Conservation (phyloP, 2,888 invertebrate species). For the Junonia oenone region DNA sequence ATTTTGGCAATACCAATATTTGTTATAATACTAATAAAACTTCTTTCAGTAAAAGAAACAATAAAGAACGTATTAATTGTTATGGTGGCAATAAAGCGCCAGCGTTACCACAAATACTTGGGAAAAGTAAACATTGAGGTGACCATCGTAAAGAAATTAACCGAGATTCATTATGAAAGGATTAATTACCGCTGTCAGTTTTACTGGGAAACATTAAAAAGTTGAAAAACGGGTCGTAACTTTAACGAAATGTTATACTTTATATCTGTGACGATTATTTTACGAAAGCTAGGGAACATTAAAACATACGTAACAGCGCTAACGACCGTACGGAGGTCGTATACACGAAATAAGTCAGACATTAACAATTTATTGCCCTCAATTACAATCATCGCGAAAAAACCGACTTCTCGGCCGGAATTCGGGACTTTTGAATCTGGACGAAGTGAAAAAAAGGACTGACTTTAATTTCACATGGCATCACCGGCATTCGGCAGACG, state of each 20-base stretch:
- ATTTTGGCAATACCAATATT: background rate
- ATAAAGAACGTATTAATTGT: conserved; percentile 38
- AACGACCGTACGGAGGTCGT: conserved; percentile 43
- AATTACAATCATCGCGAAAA: conserved; percentile 73
- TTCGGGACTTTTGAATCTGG: conserved; percentile 60
- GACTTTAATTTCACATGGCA: conserved; percentile 72
- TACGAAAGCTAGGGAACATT: conserved; percentile 52
- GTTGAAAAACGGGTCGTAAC: conserved; percentile 49
- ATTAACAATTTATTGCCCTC: conserved; percentile 71
- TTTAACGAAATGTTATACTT: conserved; percentile 50
- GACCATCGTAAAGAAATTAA: conserved; percentile 32
- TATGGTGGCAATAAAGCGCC: conserved; percentile 45
- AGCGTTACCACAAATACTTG: conserved; percentile 23
- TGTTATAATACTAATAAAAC: background rate
- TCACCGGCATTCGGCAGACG: conserved; percentile 57
- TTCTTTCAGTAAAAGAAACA: background rate
- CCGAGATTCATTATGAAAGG: conserved; percentile 54
- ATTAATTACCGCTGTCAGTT: conserved; percentile 54
- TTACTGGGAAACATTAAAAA: conserved; percentile 63
- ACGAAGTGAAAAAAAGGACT: conserved; percentile 64
- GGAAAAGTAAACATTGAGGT: conserved; percentile 27
- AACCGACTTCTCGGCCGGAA: conserved; percentile 54
- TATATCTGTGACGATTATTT: conserved; percentile 51
- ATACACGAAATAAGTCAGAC: conserved; percentile 49
- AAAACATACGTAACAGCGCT: conserved; percentile 50